These are phyloP conservation scores for Diorhabda sublineata DNA, from an alignment of 1,140 invertebrate species.

Conservation along the genomic window DNA sequence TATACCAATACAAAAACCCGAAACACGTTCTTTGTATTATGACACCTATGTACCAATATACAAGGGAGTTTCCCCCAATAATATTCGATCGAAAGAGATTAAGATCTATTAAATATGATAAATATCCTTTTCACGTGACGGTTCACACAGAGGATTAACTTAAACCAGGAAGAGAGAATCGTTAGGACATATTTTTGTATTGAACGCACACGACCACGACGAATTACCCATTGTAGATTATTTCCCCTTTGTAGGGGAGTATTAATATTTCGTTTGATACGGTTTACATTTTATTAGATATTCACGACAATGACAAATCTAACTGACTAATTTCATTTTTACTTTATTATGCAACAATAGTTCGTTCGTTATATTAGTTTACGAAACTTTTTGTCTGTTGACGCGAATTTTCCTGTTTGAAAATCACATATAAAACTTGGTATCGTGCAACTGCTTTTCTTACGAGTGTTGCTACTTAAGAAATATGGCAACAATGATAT, in stretches of 20 bases:
- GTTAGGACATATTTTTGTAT: slow-evolving; percentile 14
- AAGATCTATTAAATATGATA: slow-evolving; percentile 26
- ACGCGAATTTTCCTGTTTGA: too few relatives aligned
- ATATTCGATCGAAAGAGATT: slow-evolving; percentile 20
- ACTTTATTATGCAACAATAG: too few relatives aligned
- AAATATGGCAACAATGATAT: too few relatives aligned
- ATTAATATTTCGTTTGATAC: too few relatives aligned
- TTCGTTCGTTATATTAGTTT: too few relatives aligned
- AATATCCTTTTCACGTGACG: slow-evolving; percentile 21
- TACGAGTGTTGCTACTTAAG: too few relatives aligned
- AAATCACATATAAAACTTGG: too few relatives aligned
- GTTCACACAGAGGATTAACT: slow-evolving; percentile 22
- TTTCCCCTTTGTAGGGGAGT: neutral
- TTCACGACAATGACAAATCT: too few relatives aligned
- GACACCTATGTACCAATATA: slow-evolving; percentile 7
- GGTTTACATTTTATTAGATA: too few relatives aligned
- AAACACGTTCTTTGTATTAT: neutral
- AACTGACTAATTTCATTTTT: too few relatives aligned
- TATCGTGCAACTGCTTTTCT: too few relatives aligned
- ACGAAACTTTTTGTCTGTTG: too few relatives aligned
- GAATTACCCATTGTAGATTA: neutral
- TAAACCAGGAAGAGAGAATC: slow-evolving; percentile 15
- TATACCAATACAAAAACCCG: neutral
- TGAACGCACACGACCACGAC: slow-evolving; percentile 14
- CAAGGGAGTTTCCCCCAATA: neutral